phyloP scores from a whole-genome alignment of 1,140 invertebrate species.

The Medauroidea extradentata region DNA sequence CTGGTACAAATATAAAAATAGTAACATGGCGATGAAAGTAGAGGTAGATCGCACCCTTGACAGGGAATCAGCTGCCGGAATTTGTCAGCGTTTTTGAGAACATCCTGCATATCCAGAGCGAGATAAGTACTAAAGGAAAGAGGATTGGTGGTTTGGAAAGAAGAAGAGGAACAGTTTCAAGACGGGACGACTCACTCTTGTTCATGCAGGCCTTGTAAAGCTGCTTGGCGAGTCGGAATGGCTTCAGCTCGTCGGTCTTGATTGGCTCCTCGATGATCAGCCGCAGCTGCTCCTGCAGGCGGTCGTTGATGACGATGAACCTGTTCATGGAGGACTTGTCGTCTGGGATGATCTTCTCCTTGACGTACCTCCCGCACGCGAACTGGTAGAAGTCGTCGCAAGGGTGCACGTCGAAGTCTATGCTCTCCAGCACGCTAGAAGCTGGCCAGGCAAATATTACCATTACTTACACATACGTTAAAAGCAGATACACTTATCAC shows the following conservation, averaged over 20 bases:
- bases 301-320: slow-evolving; percentile 46
- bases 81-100: too few relatives aligned
- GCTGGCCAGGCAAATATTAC: too few relatives aligned
- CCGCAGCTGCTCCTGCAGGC: slow-evolving; percentile 44
- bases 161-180: too few relatives aligned
- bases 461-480: too few relatives aligned
- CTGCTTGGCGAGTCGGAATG: slow-evolving; percentile 70
- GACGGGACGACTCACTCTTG: slow-evolving; percentile 63
- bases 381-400: slow-evolving; percentile 81
- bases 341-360: slow-evolving; percentile 51
- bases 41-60: too few relatives aligned
- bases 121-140: too few relatives aligned
- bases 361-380: slow-evolving; percentile 54
- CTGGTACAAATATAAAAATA: too few relatives aligned
- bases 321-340: slow-evolving; percentile 44
- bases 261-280: slow-evolving; percentile 60
- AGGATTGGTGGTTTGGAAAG: too few relatives aligned
- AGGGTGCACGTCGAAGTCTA: slow-evolving; percentile 56
- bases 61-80: too few relatives aligned
- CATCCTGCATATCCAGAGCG: too few relatives aligned
- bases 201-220: slow-evolving; percentile 84
- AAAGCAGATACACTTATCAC: too few relatives aligned
- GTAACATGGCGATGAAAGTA: too few relatives aligned
- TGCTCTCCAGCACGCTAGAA: slow-evolving; percentile 48
- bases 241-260: slow-evolving; percentile 58